These are phyloP conservation scores for Carettochelys insculpta DNA, from an alignment of 2,113 vertebrate species.

Conservation along the genomic window DNA sequence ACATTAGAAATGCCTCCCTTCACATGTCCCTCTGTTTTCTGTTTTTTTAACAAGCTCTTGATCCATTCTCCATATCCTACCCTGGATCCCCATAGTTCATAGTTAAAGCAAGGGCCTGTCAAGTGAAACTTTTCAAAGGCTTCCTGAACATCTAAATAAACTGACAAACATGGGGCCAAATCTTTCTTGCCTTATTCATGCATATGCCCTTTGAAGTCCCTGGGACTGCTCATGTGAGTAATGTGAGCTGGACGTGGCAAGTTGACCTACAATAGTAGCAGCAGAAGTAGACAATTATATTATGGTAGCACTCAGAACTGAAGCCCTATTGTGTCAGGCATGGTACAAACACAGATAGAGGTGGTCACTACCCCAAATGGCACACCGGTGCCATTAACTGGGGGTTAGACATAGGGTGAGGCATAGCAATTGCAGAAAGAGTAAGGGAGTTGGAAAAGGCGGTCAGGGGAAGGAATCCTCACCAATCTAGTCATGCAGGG, in stretches of 20 bases:
- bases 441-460: not conserved
- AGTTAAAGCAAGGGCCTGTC: not conserved
- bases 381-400: accelerated
- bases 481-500: not conserved
- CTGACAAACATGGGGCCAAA: not conserved
- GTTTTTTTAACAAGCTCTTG: conserved; percentile 43
- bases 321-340: not conserved
- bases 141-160: conserved; percentile 48
- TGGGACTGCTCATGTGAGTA: not conserved
- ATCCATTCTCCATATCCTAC: not conserved
- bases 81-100: not conserved
- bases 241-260: not conserved
- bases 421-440: not conserved
- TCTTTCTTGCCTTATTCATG: not conserved
- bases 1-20: not conserved
- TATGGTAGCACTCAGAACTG: not conserved
- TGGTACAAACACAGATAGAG: accelerated
- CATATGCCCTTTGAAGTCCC: not conserved
- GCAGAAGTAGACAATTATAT: not conserved
- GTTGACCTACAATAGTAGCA: not conserved
- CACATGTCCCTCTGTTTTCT: conserved; percentile 13
- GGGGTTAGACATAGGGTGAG: not conserved
- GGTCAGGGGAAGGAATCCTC: not conserved
- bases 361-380: accelerated
- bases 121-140: conserved; percentile 5